Conservation (phyloP, 2,113 vertebrate species). For the Clupea harengus region DNA sequence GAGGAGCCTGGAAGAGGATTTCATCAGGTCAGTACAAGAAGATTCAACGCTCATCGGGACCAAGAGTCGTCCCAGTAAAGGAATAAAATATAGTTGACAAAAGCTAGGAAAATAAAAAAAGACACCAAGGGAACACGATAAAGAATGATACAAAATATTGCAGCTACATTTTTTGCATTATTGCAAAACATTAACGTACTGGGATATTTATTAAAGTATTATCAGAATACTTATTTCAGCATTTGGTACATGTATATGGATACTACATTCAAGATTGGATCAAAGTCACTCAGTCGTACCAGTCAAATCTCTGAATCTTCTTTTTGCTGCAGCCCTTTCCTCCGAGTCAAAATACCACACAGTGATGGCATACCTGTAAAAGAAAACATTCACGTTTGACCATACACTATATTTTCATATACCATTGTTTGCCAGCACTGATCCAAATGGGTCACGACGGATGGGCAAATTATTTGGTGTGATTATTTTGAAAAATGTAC, state of each 20-base stretch:
- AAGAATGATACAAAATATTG: background rate
- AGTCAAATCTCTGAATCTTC: slow-evolving; percentile 82
- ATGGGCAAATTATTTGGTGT: background rate
- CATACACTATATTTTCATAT: background rate
- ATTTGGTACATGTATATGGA: background rate
- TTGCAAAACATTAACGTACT: background rate
- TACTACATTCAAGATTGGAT: no score
- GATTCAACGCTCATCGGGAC: no score
- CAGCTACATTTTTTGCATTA: background rate
- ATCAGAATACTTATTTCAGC: background rate
- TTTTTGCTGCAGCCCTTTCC: slow-evolving; percentile 92
- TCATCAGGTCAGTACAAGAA: background rate
- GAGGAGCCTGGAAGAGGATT: slow-evolving; percentile 44
- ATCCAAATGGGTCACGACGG: no score
- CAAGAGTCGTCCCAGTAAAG: slow-evolving; percentile 32
- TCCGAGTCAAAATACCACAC: slow-evolving; percentile 97
- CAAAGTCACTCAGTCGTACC: slow-evolving; percentile 60
- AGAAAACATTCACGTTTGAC: slow-evolving; percentile 34
- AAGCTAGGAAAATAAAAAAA: background rate
- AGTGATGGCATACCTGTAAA: slow-evolving; percentile 88
- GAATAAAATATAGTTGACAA: background rate
- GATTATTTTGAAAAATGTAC: background rate
- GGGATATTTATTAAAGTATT: background rate
- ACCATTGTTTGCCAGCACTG: background rate
- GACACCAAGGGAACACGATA: background rate